Conservation (phyloP, 2,888 invertebrate species). For the Pemphredon lugubris region DNA sequence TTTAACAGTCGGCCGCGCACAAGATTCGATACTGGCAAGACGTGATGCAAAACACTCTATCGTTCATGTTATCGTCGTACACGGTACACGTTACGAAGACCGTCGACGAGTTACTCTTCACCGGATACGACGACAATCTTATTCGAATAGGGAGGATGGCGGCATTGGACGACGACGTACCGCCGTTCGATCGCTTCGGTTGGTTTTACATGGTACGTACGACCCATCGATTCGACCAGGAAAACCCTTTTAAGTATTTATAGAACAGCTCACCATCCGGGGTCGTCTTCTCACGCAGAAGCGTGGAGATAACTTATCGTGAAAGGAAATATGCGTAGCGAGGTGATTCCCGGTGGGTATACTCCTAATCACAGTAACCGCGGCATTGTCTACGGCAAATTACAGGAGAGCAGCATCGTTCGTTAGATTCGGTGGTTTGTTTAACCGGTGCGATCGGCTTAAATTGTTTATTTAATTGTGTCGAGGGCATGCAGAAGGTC, state of each 20-base stretch:
- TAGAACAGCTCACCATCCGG: too few species aligned
- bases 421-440: background rate
- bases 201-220: slow-evolving; percentile 88
- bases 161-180: slow-evolving; percentile 78
- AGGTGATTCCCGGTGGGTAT: too few species aligned
- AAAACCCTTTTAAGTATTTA: too few species aligned
- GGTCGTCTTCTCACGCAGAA: too few species aligned
- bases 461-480: slow-evolving; percentile 51
- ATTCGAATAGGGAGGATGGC: slow-evolving; percentile 86
- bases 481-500: slow-evolving; percentile 40
- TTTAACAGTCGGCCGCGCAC: slow-evolving; percentile 83
- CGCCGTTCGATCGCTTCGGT: slow-evolving; percentile 90
- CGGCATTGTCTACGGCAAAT: too few species aligned
- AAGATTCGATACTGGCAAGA: slow-evolving; percentile 84
- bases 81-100: slow-evolving; percentile 84
- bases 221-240: background rate
- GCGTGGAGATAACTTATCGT: too few species aligned
- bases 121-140: slow-evolving; percentile 90
- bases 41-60: slow-evolving; percentile 84
- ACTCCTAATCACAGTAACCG: too few species aligned
- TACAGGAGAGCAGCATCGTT: background rate
- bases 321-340: too few species aligned
- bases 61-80: slow-evolving; percentile 83
- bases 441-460: background rate
- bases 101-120: slow-evolving; percentile 88